Base-by-base conservation (phyloP, 1,140 invertebrate species). In the Bombus pascuorum region DNA sequence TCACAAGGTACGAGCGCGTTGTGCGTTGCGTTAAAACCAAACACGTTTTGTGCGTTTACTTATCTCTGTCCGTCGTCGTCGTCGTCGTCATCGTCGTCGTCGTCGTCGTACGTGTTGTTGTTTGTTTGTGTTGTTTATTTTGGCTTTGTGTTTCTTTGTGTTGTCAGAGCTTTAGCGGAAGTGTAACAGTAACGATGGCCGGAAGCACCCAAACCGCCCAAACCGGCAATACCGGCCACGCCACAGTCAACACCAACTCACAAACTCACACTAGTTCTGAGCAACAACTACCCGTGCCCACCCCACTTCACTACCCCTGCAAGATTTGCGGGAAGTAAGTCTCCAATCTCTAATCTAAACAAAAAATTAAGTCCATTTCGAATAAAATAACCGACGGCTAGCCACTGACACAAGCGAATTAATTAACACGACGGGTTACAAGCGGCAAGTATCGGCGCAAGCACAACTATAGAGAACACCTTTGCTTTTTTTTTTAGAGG, bases 241-340 rank as follows among this genome's bases (percentile, higher is more conserved):
- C 95, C 95, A 94, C 96, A 95, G 89, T 95, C 95, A 92, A 96
- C 96, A 93, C 95, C 96, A 94, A 95, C 96, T 94, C 95, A 96
- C 89, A 95, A 95, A 95, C 93, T 95, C 94, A 95, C 95, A 95
- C 94, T 95, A 95, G 95, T 95, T 94, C 93, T 94, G 94, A 95
- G 94, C 94, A 95, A 95, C 94, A 94, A 94, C 93, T 94, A 95
- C 94, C 94, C 94, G 94, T 94, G 94, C 94, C 95, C 92, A 95
- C 94, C 95, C 94, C 91, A 94, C 95, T 95, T 94, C 94, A 96
- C 92, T 97, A 98, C 95, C 98, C 98, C 92, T 99, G 98, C 97
- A 98, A 98, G 96, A 97, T 99, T 94, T 99, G 98, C 97, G 98
- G 98, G 96, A 99, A 99, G 98, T 99, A 98, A 98, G 98, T 98